Percentiles rank a stretch among this genome's conserved stretches.
These are phyloP conservation scores for Isurus oxyrinchus DNA, from an alignment of 2,113 vertebrate species.

Conservation along the genomic window DNA sequence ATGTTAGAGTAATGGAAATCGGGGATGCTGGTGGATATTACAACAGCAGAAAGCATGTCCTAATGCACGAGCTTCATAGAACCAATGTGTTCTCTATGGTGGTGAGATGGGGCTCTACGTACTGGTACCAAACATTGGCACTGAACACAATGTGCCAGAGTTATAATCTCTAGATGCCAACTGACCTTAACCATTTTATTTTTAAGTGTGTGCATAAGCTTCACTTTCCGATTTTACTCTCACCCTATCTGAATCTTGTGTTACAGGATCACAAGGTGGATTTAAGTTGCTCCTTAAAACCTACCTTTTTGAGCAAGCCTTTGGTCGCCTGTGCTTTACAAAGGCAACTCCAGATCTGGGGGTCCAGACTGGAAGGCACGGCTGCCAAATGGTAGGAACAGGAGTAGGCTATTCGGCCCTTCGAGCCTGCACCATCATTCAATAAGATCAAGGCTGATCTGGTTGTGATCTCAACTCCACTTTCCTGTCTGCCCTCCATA, in stretches of 20 bases:
- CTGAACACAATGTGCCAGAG: no score
- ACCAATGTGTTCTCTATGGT: not conserved
- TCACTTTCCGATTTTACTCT: not conserved
- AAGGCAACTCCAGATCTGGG: not conserved
- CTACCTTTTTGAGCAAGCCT: not conserved
- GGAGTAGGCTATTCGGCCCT: no score
- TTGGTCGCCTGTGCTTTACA: not conserved
- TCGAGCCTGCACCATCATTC: no score
- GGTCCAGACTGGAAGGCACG: not conserved
- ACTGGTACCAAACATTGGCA: not conserved
- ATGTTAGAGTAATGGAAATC: not conserved
- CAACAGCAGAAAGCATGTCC: not conserved
- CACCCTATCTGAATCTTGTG: not conserved
- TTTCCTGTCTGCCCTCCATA: no score
- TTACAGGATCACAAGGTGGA: not conserved
- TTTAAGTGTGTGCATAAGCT: not conserved
- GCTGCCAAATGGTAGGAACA: not conserved
- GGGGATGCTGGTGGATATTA: not conserved
- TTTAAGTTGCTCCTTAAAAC: not conserved
- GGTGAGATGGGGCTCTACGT: not conserved
- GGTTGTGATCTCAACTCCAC: no score
- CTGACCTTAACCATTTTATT: not conserved
- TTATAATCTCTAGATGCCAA: not conserved
- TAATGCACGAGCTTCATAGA: not conserved
- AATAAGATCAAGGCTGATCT: no score